A percentile compares a stretch with the other conserved stretches of the same genome.
These are phyloP conservation scores for Andrena marginata DNA, from an alignment of 2,888 invertebrate species.

Conservation along the genomic window DNA sequence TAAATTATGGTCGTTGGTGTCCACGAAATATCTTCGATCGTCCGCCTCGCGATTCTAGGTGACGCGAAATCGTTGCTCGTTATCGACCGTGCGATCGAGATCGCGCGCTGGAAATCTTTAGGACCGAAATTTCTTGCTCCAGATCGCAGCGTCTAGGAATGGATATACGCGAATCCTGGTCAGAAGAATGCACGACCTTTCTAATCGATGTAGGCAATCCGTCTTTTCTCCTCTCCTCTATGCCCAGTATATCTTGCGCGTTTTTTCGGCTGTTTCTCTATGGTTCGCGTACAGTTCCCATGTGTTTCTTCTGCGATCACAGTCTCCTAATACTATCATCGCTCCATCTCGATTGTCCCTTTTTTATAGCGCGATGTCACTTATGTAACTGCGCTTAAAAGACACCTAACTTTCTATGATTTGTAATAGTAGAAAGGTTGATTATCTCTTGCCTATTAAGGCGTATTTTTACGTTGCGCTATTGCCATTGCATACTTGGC, in stretches of 20 bases:
- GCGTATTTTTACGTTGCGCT: too few species aligned
- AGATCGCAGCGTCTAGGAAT: conserved; percentile 38
- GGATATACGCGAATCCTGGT: conserved; percentile 50
- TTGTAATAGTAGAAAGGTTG: too few species aligned
- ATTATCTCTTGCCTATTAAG: too few species aligned
- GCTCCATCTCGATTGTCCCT: neutral
- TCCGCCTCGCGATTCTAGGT: conserved; percentile 36
- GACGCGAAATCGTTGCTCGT: conserved; percentile 65
- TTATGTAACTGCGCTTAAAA: too few species aligned
- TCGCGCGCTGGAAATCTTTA: conserved; percentile 40
- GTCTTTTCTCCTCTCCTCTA: conserved; percentile 59
- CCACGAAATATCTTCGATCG: conserved; percentile 19
- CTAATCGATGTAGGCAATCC: conserved; percentile 65
- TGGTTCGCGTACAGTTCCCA: conserved; percentile 39
- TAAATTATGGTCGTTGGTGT: conserved; percentile 26
- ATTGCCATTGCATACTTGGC: too few species aligned
- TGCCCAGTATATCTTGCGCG: conserved; percentile 50
- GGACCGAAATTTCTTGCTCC: conserved; percentile 62
- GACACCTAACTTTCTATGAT: too few species aligned
- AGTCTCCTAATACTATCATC: conserved; percentile 37
- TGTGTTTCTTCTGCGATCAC: conserved; percentile 36
- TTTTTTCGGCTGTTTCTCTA: conserved; percentile 32
- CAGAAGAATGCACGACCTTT: conserved; percentile 63
- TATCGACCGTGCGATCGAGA: conserved; percentile 55
- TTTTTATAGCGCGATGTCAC: too few species aligned